These are phyloP conservation scores for Heteronetta atricapilla DNA, from an alignment of 2,113 vertebrate genomes.

Conservation along the genomic window DNA sequence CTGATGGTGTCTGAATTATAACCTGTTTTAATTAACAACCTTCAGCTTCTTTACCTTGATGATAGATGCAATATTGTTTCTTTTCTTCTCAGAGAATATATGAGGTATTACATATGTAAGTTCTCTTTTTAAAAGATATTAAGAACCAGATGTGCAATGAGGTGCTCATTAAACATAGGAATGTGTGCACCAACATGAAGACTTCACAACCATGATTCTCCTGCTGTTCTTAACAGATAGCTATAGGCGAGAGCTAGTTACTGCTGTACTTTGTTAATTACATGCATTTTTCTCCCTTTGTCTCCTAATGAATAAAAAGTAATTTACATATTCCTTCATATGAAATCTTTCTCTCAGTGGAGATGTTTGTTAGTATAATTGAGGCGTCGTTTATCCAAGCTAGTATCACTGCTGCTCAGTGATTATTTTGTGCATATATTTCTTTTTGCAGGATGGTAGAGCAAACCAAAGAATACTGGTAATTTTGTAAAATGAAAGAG, in stretches of 20 bases:
- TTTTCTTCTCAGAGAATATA: not conserved
- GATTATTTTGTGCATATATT: not conserved
- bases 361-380: not conserved
- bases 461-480: not conserved
- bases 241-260: not conserved
- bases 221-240: not conserved
- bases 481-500: not conserved
- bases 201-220: not conserved
- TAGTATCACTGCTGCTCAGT: not conserved
- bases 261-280: slow-evolving; percentile 14
- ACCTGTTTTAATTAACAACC: not conserved
- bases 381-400: not conserved
- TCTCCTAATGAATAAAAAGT: not conserved
- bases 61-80: not conserved
- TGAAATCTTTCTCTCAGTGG: not conserved
- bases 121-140: not conserved
- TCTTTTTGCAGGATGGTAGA: not conserved
- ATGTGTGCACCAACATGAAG: not conserved
- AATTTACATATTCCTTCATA: not conserved
- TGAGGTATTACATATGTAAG: not conserved
- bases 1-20: not conserved
- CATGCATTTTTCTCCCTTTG: slow-evolving; percentile 11
- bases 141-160: not conserved
- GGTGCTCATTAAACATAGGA: not conserved
- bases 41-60: not conserved